Evolutionary conservation across 2,113 vertebrate species (phyloP).

Genomic region (Equus przewalskii): DNA sequence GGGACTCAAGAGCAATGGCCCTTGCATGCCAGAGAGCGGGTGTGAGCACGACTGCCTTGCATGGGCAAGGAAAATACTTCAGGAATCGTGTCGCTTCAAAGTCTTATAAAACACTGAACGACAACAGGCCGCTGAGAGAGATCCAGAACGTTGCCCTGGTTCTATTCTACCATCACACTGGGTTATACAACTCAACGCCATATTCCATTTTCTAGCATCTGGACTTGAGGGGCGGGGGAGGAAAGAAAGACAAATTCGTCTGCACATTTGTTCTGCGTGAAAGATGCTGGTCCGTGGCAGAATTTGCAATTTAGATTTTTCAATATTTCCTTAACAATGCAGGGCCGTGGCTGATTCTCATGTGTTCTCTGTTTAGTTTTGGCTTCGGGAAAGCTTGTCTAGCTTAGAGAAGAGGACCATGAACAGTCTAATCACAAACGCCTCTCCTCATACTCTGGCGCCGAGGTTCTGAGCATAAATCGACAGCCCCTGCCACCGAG

Average conservation of each 20-base stretch:
- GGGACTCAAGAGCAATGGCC: background rate
- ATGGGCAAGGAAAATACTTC: background rate
- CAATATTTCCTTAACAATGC: background rate
- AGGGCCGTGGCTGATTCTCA: background rate
- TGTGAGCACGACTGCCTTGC: too few relatives aligned
- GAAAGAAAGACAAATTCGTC: background rate
- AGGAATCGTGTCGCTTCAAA: background rate
- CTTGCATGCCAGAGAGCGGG: background rate
- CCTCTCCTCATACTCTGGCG: background rate
- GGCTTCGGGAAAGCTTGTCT: background rate
- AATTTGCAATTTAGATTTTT: slow-evolving; percentile 42
- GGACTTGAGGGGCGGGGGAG: background rate
- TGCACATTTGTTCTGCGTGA: background rate
- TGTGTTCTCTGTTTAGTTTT: background rate
- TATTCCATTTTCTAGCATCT: background rate
- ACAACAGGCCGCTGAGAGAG: background rate
- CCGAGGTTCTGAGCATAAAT: background rate
- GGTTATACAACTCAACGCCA: background rate
- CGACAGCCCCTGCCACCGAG: background rate
- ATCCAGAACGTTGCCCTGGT: background rate
- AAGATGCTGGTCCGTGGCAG: background rate
- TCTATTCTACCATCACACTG: background rate
- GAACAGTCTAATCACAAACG: background rate
- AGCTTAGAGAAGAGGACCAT: background rate
- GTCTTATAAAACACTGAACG: background rate